These are phyloP conservation scores for Tetanocera ferruginea DNA, from an alignment of 2,888 invertebrate species.

Conservation along the genomic window DNA sequence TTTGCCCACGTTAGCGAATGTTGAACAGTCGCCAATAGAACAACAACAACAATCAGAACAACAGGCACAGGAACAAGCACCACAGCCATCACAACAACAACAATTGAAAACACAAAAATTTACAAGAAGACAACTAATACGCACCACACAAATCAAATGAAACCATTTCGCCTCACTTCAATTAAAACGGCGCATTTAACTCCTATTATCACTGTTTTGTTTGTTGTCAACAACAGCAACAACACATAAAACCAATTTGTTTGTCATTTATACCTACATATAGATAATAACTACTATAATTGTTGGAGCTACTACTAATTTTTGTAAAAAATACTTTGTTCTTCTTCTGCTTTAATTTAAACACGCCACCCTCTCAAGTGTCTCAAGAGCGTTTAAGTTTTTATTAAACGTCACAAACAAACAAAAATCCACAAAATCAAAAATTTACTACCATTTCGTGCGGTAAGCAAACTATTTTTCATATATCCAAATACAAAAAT, in stretches of 20 bases:
- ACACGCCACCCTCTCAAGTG: background rate
- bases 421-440: slow-evolving; percentile 7
- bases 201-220: too few relatives aligned
- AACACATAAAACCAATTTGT: background rate
- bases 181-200: too few relatives aligned
- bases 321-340: background rate
- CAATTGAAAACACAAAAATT: slow-evolving; percentile 66
- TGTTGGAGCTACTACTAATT: slow-evolving; percentile 27
- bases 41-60: slow-evolving; percentile 46
- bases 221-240: too few relatives aligned
- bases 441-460: slow-evolving; percentile 31
- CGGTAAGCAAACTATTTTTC: slow-evolving; percentile 42
- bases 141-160: slow-evolving; percentile 61
- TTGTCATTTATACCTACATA: background rate
- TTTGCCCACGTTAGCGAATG: slow-evolving; percentile 57
- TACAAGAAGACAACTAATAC: slow-evolving; percentile 58
- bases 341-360: background rate
- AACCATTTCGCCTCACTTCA: background rate
- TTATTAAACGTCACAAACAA: slow-evolving; percentile 2
- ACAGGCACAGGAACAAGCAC: slow-evolving; percentile 47
- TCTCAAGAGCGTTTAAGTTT: background rate
- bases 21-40: slow-evolving; percentile 44
- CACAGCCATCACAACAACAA: slow-evolving; percentile 41
- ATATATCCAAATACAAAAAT: slow-evolving; percentile 8
- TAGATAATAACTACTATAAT: background rate